Base-by-base conservation (phyloP, 2,888 invertebrate genomes). In the Idaea biselata region DNA sequence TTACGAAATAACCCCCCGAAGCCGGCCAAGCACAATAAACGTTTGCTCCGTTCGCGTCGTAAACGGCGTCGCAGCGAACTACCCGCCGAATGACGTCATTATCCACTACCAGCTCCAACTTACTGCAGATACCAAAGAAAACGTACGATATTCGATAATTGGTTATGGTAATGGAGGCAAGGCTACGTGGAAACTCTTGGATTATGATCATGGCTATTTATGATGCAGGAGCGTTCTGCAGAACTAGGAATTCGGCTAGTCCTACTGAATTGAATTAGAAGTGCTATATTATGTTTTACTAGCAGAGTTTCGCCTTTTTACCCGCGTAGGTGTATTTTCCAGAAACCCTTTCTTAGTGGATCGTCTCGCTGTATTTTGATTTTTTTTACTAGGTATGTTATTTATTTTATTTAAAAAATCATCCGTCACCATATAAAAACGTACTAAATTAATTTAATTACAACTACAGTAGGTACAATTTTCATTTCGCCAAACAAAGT, bases 1-100 rank as follows among this genome's bases (percentile, higher is more conserved):
- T n/a, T 33, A 33, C 33, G 11, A 14, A 17, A 56, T 56, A 17
- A 17, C 56, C 56, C 17, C 18, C 17, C 56, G 18, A 18, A 62
- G 60, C 55, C 59, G 54, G 65, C 61, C 57, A 59, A 61, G 63
- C 63, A 68, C 62, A 67, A 67, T 70, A 70, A 67, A 64, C 62
- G 44, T 56, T 64, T 57, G 66, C 69, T 65, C 65, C 60, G 66
- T 58, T 56, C 64, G 63, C 62, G 63, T 70, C 68, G 65, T 68
- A 68, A 70, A 70, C 63, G 64, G 58, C 64, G 64, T 66, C 63
- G 60, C 65, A 59, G 61, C 53, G 54, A 57, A 58, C 60, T 62
- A 64, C 62, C 61, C 63, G 54, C 1, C 59, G 64, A 63, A 63
- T 67, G 63, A 63, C 67, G 64, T 67, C 63, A 67, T 67, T 57